phyloP scores from a whole-genome alignment of 2,888 invertebrate species.

The Caenorhabditis imperialis region DNA sequence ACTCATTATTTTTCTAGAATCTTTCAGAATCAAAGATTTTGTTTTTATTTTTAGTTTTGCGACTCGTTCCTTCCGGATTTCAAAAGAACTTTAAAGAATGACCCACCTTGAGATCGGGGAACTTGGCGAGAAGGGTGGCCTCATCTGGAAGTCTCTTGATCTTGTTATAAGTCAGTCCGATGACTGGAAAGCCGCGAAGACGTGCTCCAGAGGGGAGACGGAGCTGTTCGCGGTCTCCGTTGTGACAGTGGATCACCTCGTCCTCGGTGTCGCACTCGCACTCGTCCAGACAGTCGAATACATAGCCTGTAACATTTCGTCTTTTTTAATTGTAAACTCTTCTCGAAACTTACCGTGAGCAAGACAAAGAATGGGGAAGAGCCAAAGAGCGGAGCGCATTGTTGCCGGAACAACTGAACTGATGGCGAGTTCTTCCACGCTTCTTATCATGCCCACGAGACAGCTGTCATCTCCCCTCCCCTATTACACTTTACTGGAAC shows the following conservation, averaged over 20 bases:
- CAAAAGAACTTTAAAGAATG: neutral
- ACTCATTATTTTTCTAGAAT: neutral
- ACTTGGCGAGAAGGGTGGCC: constrained; percentile 67
- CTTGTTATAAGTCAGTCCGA: constrained; percentile 71
- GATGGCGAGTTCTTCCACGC: too few species aligned
- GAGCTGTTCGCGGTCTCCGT: constrained; percentile 64
- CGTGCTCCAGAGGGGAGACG: constrained; percentile 65
- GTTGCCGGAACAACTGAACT: too few species aligned
- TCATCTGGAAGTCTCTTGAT: constrained; percentile 68
- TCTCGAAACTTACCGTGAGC: constrained; percentile 24
- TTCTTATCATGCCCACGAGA: too few species aligned
- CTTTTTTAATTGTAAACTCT: constrained; percentile 2
- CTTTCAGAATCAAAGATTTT: too few species aligned
- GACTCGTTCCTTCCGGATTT: neutral
- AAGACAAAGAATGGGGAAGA: constrained; percentile 18
- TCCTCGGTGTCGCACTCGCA: constrained; percentile 75
- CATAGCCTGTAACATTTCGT: too few species aligned
- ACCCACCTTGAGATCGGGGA: constrained; percentile 71
- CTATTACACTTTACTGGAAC: too few species aligned
- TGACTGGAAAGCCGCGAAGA: constrained; percentile 71
- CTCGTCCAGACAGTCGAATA: constrained; percentile 70
- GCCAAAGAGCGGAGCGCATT: constrained; percentile 30
- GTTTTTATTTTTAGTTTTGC: too few species aligned
- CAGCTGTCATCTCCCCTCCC: too few species aligned
- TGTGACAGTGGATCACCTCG: constrained; percentile 74